phyloP scores from a whole-genome alignment of 2,888 invertebrate species.

The Himalopsyche japonica region DNA sequence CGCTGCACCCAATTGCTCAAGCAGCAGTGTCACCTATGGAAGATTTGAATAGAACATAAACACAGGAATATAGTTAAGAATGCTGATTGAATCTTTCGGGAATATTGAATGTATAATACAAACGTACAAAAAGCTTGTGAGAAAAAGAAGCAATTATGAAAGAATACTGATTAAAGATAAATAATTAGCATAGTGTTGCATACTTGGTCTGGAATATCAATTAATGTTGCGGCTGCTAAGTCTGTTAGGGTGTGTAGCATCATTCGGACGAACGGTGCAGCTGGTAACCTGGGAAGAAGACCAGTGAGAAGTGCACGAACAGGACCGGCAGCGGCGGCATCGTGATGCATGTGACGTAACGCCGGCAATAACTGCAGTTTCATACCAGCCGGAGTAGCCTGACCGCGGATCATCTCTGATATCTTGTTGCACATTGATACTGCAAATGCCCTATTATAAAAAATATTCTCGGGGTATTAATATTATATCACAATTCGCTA shows the following conservation, averaged over 20 bases:
- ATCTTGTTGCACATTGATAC: slow-evolving; percentile 94
- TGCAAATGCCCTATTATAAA: slow-evolving; percentile 79
- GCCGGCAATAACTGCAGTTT: slow-evolving; percentile 90
- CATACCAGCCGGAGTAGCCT: slow-evolving; percentile 89
- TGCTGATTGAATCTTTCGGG: not conserved
- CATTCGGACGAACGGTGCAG: slow-evolving; percentile 52
- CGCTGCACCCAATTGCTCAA: slow-evolving; percentile 51
- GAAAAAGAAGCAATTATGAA: no score
- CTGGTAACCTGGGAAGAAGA: slow-evolving; percentile 54
- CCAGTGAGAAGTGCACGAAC: slow-evolving; percentile 58
- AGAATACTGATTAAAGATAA: not conserved
- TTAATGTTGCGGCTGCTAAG: slow-evolving; percentile 84
- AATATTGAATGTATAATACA: not conserved
- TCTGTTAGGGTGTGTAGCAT: slow-evolving; percentile 83
- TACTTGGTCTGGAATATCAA: slow-evolving; percentile 89
- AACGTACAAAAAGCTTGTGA: no score
- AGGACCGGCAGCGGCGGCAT: slow-evolving; percentile 71
- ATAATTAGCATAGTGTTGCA: not conserved
- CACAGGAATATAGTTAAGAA: not conserved
- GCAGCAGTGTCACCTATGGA: slow-evolving; percentile 54
- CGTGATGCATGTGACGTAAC: slow-evolving; percentile 92
- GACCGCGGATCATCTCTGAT: slow-evolving; percentile 91
- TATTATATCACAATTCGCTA: no score
- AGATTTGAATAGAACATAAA: not conserved
- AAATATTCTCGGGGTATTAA: no score